These are phyloP conservation scores for Cephus runcator DNA, from an alignment of 2,888 invertebrate species.

Conservation along the genomic window DNA sequence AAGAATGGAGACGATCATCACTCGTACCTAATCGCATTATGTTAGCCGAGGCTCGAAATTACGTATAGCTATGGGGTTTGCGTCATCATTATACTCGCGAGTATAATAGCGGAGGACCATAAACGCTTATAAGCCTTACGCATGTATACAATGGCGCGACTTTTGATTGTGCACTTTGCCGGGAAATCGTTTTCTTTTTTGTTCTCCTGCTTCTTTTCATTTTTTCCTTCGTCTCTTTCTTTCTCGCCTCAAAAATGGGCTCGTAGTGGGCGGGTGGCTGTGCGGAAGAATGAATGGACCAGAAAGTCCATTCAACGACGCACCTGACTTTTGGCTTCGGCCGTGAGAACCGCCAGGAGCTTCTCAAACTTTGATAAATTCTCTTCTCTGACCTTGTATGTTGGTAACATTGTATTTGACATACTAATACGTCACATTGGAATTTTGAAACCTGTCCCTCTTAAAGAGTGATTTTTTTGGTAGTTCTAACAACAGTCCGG, in stretches of 20 bases:
- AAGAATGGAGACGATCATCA: not conserved
- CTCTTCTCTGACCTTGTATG: not conserved
- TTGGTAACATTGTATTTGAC: not conserved
- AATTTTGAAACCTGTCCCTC: not conserved
- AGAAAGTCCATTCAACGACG: conserved; percentile 36
- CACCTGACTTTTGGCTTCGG: conserved; percentile 47
- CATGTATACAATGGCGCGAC: conserved; percentile 6
- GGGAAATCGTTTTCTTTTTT: conserved; percentile 29
- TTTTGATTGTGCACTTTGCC: conserved; percentile 29
- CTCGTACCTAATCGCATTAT: conserved; percentile 7
- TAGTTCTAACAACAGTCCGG: not conserved
- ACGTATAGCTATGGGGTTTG: not conserved
- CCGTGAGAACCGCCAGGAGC: conserved; percentile 45
- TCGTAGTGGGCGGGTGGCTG: conserved; percentile 53
- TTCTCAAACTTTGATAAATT: conserved; percentile 33
- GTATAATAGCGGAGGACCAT: conserved; percentile 21
- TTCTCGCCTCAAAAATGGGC: conserved; percentile 47
- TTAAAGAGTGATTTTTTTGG: not conserved
- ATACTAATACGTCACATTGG: not conserved
- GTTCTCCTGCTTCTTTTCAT: conserved; percentile 16
- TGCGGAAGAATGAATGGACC: conserved; percentile 41
- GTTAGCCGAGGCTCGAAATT: not conserved
- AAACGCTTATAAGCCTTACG: conserved; percentile 25
- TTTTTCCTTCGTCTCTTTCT: conserved; percentile 17
- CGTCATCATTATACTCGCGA: conserved; percentile 17